Conservation (phyloP, 2,797 vertebrate species). For the Tachyglossus aculeatus region DNA sequence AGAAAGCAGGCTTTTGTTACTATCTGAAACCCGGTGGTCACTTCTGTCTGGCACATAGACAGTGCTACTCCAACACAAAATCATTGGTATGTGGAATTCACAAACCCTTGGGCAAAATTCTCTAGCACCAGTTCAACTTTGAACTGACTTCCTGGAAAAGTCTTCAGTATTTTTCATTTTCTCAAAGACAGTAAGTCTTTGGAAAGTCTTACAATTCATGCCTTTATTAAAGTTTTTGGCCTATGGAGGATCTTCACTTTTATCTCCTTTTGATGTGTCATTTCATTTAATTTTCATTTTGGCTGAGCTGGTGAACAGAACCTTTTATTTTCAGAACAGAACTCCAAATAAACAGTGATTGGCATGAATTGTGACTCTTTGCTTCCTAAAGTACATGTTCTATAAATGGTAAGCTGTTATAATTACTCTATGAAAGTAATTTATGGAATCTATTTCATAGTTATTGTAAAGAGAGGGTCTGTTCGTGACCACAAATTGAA, state of each 20-base stretch:
- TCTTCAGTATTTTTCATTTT: conserved; percentile 31
- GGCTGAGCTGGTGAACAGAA: conserved; percentile 59
- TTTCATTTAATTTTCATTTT: conserved; percentile 49
- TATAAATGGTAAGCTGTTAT: conserved; percentile 69
- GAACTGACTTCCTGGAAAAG: conserved; percentile 43
- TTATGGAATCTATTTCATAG: conserved; percentile 68
- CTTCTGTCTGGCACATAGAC: too few relatives aligned
- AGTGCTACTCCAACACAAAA: conserved; percentile 6
- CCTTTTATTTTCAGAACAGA: conserved; percentile 67
- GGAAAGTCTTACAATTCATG: conserved; percentile 51
- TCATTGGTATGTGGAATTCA: conserved; percentile 18
- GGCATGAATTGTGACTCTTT: conserved; percentile 67
- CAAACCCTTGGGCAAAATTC: conserved; percentile 21
- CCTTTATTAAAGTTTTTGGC: conserved; percentile 57
- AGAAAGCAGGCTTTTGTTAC: too few relatives aligned
- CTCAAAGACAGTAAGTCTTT: conserved; percentile 52
- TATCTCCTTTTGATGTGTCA: conserved; percentile 57
- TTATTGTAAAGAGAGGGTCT: conserved; percentile 67
- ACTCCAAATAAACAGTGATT: conserved; percentile 61
- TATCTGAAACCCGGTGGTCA: too few relatives aligned
- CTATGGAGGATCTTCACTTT: conserved; percentile 44
- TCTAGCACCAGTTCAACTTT: conserved; percentile 36
- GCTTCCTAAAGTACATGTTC: conserved; percentile 64
- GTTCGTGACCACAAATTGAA: conserved; percentile 65
- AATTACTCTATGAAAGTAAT: conserved; percentile 75